Evolutionary conservation across 2,113 vertebrate species (phyloP), one percentile per base, ranked within the genome.

Genomic region (Albula glossodonta): DNA sequence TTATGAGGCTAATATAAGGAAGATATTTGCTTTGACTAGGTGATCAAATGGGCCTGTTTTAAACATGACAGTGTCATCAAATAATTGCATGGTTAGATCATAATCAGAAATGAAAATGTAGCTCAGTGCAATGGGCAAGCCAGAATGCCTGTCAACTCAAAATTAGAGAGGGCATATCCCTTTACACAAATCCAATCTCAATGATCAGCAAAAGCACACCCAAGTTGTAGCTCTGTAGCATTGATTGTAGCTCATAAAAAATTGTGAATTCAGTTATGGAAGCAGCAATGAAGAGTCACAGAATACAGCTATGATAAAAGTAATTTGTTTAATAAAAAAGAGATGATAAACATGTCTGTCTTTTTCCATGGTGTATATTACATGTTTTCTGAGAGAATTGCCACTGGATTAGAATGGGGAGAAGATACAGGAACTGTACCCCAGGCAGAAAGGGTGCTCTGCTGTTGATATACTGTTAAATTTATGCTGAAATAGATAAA

Each of bases 81-180:
- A 92, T 92, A 85, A 85, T 86, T 83, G 57, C n/a, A 52, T 41
- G 63, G 86, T 90, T 88, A 90, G 88, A 86, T 93, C 91, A 90
- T 81, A 81, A 91, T 89, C 66, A 90, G 89, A 89, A 88, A 91
- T 60, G 87, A 86, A 86, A 93, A 90, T 90, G 89, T 89, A 92
- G 88, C 82, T 83, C 77, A 88, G 90, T 17, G 84, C 84, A 84
- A 13, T 56, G 19, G 10, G 0, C 48, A 79, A 80, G 80, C 82
- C 74, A 82, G 66, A 57, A 52, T 78, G 70, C 83, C 78, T 56
- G 51, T 57, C 48, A 25, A 41, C 19, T 57, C 13, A 80, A 48
- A 41, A 11, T 63, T 85, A 50, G 48, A 13, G 84, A 48, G 7
- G 31, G 79, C 53, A 19, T 48, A 63, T 12, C 7, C 15, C 2